phyloP scores from a whole-genome alignment of 1,140 invertebrate genomes.

The Leptinotarsa texana region DNA sequence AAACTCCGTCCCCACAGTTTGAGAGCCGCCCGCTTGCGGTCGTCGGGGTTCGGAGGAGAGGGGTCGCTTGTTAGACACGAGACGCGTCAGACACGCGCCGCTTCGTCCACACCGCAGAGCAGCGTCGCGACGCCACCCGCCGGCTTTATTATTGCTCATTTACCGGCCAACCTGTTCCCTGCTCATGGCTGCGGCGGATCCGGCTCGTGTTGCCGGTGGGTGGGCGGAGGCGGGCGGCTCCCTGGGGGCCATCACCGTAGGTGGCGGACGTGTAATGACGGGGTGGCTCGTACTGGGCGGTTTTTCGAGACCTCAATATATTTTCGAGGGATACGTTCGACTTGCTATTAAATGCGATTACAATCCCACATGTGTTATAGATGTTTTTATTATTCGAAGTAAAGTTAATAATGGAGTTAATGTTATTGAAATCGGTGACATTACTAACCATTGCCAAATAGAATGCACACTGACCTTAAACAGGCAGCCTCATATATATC shows the following conservation, averaged over 20 bases:
- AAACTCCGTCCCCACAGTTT: constrained; percentile 33
- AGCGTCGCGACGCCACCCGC: constrained; percentile 45
- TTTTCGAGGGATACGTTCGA: no score
- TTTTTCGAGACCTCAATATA: no score
- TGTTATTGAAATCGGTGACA: no score
- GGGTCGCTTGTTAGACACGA: constrained; percentile 55
- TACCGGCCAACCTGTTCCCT: constrained; percentile 50
- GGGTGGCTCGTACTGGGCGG: not conserved
- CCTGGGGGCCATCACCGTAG: not conserved
- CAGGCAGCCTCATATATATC: no score
- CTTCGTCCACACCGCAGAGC: constrained; percentile 50
- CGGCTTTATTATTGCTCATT: constrained; percentile 51
- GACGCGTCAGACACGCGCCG: constrained; percentile 56
- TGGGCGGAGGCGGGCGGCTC: not conserved
- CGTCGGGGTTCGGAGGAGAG: constrained; percentile 37
- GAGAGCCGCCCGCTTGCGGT: constrained; percentile 37
- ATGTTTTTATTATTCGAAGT: no score
- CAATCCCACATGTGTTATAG: no score
- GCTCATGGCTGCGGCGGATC: constrained; percentile 6
- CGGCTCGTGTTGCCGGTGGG: constrained; percentile 4
- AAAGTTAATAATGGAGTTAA: no score
- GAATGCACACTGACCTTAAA: no score
- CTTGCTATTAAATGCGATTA: no score
- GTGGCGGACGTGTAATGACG: constrained; percentile 4
- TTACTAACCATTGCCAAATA: no score